These are phyloP conservation scores for Galeopsomyia nigrocyanea DNA, from an alignment of 2,888 invertebrate genomes.

Conservation along the genomic window DNA sequence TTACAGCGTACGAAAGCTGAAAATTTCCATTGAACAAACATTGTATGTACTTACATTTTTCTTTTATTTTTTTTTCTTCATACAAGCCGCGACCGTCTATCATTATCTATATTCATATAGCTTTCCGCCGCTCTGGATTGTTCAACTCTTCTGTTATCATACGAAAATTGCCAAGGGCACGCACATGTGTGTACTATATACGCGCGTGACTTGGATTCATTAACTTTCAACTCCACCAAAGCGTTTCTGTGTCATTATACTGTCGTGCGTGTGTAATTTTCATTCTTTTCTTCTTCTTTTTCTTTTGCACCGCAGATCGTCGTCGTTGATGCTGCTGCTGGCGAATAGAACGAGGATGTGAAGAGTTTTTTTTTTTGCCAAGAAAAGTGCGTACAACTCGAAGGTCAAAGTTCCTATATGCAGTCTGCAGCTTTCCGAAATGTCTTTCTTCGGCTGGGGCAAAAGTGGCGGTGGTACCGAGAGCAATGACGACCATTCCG, in stretches of 20 bases:
- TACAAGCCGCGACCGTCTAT: too few relatives aligned
- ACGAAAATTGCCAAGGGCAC: constrained; percentile 24
- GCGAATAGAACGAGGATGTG: too few relatives aligned
- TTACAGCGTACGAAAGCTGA: too few relatives aligned
- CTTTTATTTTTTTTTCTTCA: too few relatives aligned
- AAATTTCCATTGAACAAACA: too few relatives aligned
- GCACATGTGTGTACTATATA: neutral
- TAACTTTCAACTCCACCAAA: constrained; percentile 24
- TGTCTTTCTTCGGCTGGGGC: constrained; percentile 65
- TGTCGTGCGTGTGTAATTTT: neutral
- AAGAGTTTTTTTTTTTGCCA: neutral
- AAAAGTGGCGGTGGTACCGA: constrained; percentile 52
- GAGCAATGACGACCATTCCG: constrained; percentile 51
- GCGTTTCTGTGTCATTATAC: constrained; percentile 21
- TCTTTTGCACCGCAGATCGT: neutral
- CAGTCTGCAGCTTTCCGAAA: constrained; percentile 32
- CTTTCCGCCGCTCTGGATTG: neutral
- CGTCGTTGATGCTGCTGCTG: neutral
- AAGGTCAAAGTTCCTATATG: too few relatives aligned
- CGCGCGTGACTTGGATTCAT: constrained; percentile 41
- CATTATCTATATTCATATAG: neutral
- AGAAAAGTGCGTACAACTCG: too few relatives aligned
- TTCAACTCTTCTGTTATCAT: constrained; percentile 26
- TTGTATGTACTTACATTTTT: too few relatives aligned
- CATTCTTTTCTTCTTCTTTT: too few relatives aligned